phyloP scores from a whole-genome alignment of 2,888 invertebrate genomes.

The Ptychoptera contaminata region DNA sequence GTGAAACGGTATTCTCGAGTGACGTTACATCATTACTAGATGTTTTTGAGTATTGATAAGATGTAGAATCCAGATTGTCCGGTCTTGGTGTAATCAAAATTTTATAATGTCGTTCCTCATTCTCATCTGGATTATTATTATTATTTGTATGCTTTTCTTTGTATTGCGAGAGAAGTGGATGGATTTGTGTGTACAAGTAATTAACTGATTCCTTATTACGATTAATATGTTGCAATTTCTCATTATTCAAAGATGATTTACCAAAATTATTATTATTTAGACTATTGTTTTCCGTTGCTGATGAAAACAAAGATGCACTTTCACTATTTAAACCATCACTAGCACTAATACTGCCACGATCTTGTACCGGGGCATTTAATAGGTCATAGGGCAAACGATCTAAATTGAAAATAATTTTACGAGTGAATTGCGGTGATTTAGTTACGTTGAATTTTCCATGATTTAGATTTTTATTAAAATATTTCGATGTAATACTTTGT shows the following conservation, averaged over 20 bases:
- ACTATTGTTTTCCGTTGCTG: slow-evolving; percentile 9
- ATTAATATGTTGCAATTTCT: neutral
- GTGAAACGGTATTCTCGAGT: no score
- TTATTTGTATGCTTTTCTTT: no score
- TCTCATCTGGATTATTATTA: no score
- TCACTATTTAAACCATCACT: slow-evolving; percentile 1
- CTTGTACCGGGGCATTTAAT: slow-evolving; percentile 23
- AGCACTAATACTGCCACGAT: slow-evolving; percentile 10
- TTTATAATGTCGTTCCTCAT: no score
- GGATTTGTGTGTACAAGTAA: no score
- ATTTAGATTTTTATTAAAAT: slow-evolving; percentile 10
- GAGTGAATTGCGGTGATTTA: slow-evolving; percentile 8
- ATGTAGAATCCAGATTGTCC: no score
- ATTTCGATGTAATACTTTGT: no score
- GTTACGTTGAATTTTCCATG: slow-evolving; percentile 1
- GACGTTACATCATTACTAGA: no score
- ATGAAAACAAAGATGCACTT: slow-evolving; percentile 9
- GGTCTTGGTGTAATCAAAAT: no score
- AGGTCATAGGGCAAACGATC: slow-evolving; percentile 30
- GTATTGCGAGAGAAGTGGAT: no score
- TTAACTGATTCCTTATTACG: no score
- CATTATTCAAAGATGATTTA: neutral
- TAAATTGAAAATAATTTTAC: slow-evolving; percentile 28
- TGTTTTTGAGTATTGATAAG: no score
- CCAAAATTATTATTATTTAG: neutral